Conservation (phyloP, 2,797 vertebrate species). For the Geotrypetes seraphini region DNA sequence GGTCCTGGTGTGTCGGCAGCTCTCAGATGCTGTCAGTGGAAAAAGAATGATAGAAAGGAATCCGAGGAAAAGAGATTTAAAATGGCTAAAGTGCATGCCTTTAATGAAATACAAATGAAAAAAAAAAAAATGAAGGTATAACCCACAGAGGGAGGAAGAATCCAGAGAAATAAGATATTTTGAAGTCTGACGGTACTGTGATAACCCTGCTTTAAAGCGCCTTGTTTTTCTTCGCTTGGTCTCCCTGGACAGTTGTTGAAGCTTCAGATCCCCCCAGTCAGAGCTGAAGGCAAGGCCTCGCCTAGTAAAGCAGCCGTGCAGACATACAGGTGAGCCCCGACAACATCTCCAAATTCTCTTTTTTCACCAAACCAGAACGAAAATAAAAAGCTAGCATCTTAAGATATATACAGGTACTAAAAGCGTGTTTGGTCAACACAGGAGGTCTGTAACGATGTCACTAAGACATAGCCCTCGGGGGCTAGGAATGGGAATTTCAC, state of each 20-base stretch:
- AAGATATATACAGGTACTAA: constrained; percentile 40
- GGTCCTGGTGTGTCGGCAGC: no score
- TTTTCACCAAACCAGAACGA: constrained; percentile 41
- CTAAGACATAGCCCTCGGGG: neutral
- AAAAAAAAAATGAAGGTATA: no score
- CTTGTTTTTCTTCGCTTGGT: neutral
- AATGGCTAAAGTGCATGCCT: no score
- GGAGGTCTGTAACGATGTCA: neutral
- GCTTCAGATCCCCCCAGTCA: constrained; percentile 19
- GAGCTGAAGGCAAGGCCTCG: constrained; percentile 6
- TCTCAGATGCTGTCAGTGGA: no score
- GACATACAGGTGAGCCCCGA: constrained; percentile 31
- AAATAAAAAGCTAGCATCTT: constrained; percentile 44
- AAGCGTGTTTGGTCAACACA: constrained; percentile 6
- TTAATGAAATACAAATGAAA: no score
- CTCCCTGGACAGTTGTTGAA: constrained; percentile 17
- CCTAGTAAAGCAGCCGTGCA: neutral
- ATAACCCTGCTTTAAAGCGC: neutral
- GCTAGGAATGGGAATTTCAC: neutral
- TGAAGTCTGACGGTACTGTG: no score
- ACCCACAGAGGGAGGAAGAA: no score
- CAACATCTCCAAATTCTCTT: constrained; percentile 33
- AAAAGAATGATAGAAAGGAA: no score
- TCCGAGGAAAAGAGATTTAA: no score
- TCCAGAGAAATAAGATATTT: no score